Conservation (phyloP, 2,888 invertebrate species). For the Didymodactylos carnosus region DNA sequence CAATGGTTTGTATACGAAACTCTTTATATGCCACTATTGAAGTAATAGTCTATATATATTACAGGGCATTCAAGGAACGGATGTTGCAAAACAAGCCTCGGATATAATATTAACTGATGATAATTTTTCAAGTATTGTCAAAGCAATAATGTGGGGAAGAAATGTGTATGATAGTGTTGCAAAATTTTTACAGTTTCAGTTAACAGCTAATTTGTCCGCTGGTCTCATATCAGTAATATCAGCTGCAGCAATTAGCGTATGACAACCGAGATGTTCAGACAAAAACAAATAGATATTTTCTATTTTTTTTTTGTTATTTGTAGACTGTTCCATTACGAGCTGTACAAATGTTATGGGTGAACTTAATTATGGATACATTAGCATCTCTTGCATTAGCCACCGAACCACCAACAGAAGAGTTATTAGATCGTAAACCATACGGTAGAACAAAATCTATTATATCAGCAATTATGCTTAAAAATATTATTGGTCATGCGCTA, state of each 20-base stretch:
- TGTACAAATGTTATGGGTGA: constrained; percentile 99
- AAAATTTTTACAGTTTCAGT: constrained; percentile 95
- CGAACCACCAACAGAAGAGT: constrained; percentile 81
- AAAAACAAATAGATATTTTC: neutral
- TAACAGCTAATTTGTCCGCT: constrained; percentile 94
- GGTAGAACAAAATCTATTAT: constrained; percentile 93
- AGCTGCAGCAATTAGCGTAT: constrained; percentile 62
- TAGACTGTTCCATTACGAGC: constrained; percentile 58
- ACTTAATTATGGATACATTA: constrained; percentile 93
- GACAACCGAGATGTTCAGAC: neutral
- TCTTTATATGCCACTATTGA: neutral
- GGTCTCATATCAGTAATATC: constrained; percentile 96
- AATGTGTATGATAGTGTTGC: constrained; percentile 99
- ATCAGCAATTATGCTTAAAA: constrained; percentile 95
- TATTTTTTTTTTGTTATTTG: neutral
- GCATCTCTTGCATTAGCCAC: constrained; percentile 90
- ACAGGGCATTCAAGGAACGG: constrained; percentile 83
- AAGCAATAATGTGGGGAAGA: constrained; percentile 98
- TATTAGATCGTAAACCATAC: constrained; percentile 79
- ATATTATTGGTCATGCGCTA: constrained; percentile 86
- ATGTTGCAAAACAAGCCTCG: constrained; percentile 97
- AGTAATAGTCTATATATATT: neutral
- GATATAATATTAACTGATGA: constrained; percentile 97
- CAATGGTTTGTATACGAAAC: constrained; percentile 49
- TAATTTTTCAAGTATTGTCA: constrained; percentile 95